phyloP scores from a whole-genome alignment of 1,140 invertebrate genomes.

The Carcinoscorpius rotundicauda region DNA sequence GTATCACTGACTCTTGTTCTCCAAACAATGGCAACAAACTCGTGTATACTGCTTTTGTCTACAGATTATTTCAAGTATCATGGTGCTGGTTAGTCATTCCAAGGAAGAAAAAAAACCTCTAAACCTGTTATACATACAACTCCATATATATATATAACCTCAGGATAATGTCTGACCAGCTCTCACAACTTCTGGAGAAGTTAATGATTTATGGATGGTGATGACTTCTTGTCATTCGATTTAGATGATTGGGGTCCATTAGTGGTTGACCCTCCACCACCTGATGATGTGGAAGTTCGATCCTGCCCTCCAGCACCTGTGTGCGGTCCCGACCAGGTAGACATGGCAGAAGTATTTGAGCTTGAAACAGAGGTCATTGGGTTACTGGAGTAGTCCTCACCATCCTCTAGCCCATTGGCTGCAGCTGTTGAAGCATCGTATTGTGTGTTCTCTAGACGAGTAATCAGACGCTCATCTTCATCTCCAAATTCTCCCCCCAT shows the following conservation, averaged over 20 bases:
- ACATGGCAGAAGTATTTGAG: slow-evolving; percentile 10
- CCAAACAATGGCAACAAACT: too few relatives aligned
- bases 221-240: slow-evolving; percentile 20
- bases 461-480: slow-evolving; percentile 95
- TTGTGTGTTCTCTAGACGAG: slow-evolving; percentile 93
- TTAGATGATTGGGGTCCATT: slow-evolving; percentile 17
- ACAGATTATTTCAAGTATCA: too few relatives aligned
- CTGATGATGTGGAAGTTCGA: slow-evolving; percentile 4
- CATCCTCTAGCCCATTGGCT: slow-evolving; percentile 25
- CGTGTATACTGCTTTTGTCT: too few relatives aligned
- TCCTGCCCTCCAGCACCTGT: slow-evolving; percentile 16
- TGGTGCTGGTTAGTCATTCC: too few relatives aligned
- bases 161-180: too few relatives aligned
- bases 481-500: slow-evolving; percentile 99
- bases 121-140: too few relatives aligned
- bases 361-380: slow-evolving; percentile 17
- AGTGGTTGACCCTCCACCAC: slow-evolving; percentile 13
- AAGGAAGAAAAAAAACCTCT: too few relatives aligned
- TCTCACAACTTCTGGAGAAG: not conserved
- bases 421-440: slow-evolving; percentile 54
- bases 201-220: slow-evolving; percentile 20
- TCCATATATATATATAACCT: too few relatives aligned
- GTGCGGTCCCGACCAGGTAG: slow-evolving; percentile 17
- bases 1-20: too few relatives aligned
- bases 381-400: slow-evolving; percentile 22